Evolutionary conservation across 92 coral and sea anemone species (phyloP).

Genomic region (Pocillopora grandis): DNA sequence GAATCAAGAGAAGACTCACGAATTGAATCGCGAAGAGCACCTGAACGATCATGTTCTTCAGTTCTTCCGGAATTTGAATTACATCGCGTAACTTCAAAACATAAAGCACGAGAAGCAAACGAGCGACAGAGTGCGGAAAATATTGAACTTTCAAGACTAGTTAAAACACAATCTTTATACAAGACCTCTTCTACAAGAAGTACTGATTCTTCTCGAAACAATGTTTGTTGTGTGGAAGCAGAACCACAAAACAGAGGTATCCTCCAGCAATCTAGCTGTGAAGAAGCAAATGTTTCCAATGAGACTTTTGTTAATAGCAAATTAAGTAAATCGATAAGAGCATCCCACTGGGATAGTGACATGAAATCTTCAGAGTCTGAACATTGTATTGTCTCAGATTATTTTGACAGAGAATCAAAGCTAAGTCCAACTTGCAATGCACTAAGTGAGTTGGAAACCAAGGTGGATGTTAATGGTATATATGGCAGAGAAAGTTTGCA

Average conservation of each 20-base stretch:
- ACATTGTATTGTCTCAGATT: neutral
- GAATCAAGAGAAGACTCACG: neutral
- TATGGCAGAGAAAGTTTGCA: neutral
- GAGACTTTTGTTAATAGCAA: neutral
- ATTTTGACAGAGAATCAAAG: neutral
- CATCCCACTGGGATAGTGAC: neutral
- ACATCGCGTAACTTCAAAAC: neutral
- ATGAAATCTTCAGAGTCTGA: neutral
- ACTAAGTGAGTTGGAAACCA: neutral
- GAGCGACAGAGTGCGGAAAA: neutral
- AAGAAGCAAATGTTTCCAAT: neutral
- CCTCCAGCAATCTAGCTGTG: neutral
- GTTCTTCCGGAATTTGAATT: neutral
- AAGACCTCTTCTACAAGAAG: neutral
- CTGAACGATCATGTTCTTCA: neutral
- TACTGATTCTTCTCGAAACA: neutral
- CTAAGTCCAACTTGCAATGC: neutral
- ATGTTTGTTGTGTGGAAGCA: neutral
- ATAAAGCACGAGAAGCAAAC: neutral
- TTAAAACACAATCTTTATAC: neutral
- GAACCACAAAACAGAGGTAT: too few species aligned
- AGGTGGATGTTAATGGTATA: neutral
- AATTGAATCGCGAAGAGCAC: neutral
- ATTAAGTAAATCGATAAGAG: neutral
- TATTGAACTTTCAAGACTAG: neutral